Evolutionary conservation across 64 coral and sea anemone species (phyloP).

Genomic region (Stichodactyla helianthus): DNA sequence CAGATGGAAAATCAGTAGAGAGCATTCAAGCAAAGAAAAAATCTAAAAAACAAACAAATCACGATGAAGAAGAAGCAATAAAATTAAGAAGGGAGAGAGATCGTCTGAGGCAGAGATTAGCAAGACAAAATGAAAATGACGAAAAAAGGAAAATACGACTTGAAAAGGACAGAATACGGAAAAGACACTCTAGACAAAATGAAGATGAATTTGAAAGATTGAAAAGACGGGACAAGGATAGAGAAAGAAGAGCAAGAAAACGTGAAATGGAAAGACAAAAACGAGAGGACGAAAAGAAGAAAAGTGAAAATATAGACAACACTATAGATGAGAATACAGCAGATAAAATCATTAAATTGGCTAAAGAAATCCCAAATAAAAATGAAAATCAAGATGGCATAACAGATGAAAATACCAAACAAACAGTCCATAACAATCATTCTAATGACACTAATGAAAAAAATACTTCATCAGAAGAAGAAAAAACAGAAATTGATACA

Average conservation of each 20-base stretch:
- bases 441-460: background rate
- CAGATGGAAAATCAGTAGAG: background rate
- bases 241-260: conserved; percentile 8
- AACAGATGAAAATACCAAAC: background rate
- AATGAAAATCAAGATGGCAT: background rate
- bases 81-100: background rate
- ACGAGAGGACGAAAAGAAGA: background rate
- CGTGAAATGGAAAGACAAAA: conserved; percentile 8
- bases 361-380: background rate
- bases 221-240: background rate
- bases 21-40: background rate
- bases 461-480: background rate
- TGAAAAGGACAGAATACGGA: conserved; percentile 5
- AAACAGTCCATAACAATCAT: background rate
- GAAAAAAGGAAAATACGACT: conserved; percentile 5
- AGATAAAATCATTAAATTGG: background rate
- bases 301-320: background rate
- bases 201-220: conserved; percentile 21
- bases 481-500: background rate
- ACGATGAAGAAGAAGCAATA: conserved; percentile 3
- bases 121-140: conserved; percentile 3
- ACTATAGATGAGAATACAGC: background rate
- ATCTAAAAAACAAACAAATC: background rate
- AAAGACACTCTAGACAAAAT: background rate
- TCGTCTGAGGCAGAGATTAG: background rate